Base-by-base conservation (phyloP, 2,888 invertebrate species). In the Clepsis dumicolana region DNA sequence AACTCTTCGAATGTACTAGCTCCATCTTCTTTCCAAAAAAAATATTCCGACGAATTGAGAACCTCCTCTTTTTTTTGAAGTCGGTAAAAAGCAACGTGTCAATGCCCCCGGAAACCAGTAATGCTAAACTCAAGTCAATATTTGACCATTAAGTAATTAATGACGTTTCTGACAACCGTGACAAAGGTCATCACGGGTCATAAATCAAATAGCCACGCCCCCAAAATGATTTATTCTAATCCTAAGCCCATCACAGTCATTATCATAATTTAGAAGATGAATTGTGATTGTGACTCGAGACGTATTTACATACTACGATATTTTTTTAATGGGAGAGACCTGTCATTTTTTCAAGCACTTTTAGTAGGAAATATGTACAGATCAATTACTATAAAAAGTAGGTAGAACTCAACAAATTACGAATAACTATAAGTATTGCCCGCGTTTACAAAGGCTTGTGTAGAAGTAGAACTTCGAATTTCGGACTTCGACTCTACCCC, bases 231-330 rank as follows among this genome's bases (percentile, higher is more conserved):
- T 81, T 82, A 85, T 80, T 75, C 67, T 74, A 77, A 78, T 80
- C 75, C 73, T 73, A 69, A 77, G 76, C 79, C 76, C 77, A 75
- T 82, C 80, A 75, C 75, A 44, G 62, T 72, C 84, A 85, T 86
- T 87, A 86, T 79, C 82, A 86, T 86, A 86, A 87, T 76, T 86
- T 81, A 80, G 76, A 73, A 72, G 73, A 81, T 85, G 82, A 86
- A 79, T 77, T 71, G 74, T 69, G 73, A 79, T 77, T 71, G 74
- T 69, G 73, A 75, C 80, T 80, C 24, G 41, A 14, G 63, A 63
- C 32, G 48, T 21, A 48, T 48, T 48, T 21, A 48, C 21, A 16
- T 41, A n/a, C 41, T 44, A 48, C 21, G 21, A 1, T 21, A 21
- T 12, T 48, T 21, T 12, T 3, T 48, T 21, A 48, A 48, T 48